Percentiles rank a stretch among this genome's conserved stretches.
Conservation (phyloP, 2,113 vertebrate species). For the Ciconia boyciana region DNA sequence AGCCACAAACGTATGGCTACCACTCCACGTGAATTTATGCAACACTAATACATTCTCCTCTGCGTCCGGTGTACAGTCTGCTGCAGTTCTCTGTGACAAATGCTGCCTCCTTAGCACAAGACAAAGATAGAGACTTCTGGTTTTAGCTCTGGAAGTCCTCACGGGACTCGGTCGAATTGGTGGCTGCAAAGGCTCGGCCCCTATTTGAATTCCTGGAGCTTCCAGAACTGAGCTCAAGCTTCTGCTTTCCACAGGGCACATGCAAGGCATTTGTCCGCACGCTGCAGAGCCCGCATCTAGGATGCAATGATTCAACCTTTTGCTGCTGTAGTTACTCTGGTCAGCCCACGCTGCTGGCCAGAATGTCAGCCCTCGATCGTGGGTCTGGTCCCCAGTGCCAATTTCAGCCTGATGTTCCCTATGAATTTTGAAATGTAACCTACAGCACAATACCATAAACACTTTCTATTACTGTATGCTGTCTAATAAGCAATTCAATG, state of each 20-base stretch:
- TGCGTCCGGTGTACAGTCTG: not conserved
- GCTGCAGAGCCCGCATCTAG: fast-evolving
- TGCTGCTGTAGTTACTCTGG: not conserved
- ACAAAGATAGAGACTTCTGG: not conserved
- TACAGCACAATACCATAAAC: not conserved
- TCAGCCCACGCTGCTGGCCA: not conserved
- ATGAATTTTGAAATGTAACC: not conserved
- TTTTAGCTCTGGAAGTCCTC: not conserved
- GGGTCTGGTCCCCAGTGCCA: not conserved
- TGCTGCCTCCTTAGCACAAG: not conserved
- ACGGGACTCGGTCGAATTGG: fast-evolving
- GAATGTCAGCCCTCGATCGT: fast-evolving
- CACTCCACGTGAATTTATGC: not conserved
- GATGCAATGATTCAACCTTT: not conserved
- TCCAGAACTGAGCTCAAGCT: not conserved
- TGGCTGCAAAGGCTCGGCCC: not conserved
- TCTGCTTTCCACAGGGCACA: not conserved
- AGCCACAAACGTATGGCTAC: not conserved
- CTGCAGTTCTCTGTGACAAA: not conserved
- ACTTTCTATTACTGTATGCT: not conserved
- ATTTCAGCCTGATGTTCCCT: not conserved
- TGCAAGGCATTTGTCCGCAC: not conserved
- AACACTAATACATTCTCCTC: fast-evolving
- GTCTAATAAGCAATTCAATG: constrained; percentile 59
- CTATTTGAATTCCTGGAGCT: not conserved